Percentiles rank a stretch among this genome's conserved stretches.
These are phyloP conservation scores for Diplodus puntazzo DNA, from an alignment of 2,797 vertebrate species.

Conservation along the genomic window DNA sequence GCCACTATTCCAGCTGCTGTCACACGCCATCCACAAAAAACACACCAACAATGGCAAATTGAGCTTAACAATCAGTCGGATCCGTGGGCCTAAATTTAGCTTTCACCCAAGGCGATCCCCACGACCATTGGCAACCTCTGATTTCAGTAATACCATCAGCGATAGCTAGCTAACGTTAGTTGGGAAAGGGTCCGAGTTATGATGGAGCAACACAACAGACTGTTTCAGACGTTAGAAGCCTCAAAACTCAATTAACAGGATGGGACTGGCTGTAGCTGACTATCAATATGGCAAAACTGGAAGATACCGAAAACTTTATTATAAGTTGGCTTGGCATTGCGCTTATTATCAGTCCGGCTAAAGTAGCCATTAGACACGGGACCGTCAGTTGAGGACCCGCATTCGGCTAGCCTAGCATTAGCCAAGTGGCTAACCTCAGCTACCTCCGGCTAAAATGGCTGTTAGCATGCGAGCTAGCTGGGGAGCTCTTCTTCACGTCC, in stretches of 20 bases:
- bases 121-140: constrained; percentile 34
- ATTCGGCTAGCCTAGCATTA: constrained; percentile 61
- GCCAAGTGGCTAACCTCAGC: constrained; percentile 62
- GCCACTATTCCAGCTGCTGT: constrained; percentile 74
- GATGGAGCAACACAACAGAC: constrained; percentile 67
- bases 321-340: constrained; percentile 52
- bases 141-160: constrained; percentile 37
- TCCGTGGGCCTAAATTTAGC: constrained; percentile 67
- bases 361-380: constrained; percentile 69
- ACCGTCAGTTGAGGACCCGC: constrained; percentile 68
- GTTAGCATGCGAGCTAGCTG: constrained; percentile 75
- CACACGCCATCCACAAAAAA: constrained; percentile 66
- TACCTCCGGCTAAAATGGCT: constrained; percentile 78
- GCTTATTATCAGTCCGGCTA: constrained; percentile 35
- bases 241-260: constrained; percentile 36
- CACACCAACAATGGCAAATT: constrained; percentile 67
- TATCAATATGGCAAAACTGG: constrained; percentile 11
- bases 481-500: constrained; percentile 71
- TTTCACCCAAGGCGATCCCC: constrained; percentile 35
- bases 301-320: constrained; percentile 65
- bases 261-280: background rate
- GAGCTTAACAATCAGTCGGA: constrained; percentile 66
- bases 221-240: constrained; percentile 35
- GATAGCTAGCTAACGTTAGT: constrained; percentile 36
- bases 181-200: constrained; percentile 59